Conservation (phyloP, 2,797 vertebrate species). For the Pteropus rufus region DNA sequence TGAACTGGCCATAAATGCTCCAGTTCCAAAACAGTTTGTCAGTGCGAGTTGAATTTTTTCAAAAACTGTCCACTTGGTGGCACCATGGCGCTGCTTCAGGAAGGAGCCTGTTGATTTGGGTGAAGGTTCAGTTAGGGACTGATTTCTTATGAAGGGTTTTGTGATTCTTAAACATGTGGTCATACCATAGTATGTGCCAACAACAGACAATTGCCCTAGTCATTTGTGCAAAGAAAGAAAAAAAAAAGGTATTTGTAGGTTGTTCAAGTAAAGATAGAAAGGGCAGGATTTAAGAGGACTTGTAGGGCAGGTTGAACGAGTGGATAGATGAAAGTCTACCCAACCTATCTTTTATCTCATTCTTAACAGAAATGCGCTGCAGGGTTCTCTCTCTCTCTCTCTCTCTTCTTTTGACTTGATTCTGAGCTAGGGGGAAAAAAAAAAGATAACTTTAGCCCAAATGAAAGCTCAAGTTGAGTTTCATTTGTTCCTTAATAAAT, state of each 20-base stretch:
- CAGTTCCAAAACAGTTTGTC: background rate
- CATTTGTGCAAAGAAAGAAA: background rate
- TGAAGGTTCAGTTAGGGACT: background rate
- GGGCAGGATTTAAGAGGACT: conserved; percentile 42
- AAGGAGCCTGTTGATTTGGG: background rate
- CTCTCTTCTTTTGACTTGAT: background rate
- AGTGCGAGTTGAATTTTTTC: background rate
- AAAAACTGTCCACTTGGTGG: conserved; percentile 67
- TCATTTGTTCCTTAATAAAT: background rate
- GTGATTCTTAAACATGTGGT: conserved; percentile 44
- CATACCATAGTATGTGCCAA: background rate
- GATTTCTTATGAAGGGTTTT: conserved; percentile 32
- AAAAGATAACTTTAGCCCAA: background rate
- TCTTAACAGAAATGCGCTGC: background rate
- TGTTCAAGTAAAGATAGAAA: background rate
- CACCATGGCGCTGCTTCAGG: conserved; percentile 44
- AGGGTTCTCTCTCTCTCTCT: background rate
- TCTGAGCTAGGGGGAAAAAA: conserved; percentile 1
- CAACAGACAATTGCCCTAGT: conserved; percentile 51
- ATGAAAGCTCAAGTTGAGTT: background rate
- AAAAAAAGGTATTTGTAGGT: background rate
- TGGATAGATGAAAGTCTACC: background rate
- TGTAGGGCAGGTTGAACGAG: conserved; percentile 35
- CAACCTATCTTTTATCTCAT: background rate
- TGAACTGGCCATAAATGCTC: background rate